phyloP scores from a whole-genome alignment of 2,113 vertebrate genomes.

The Myodes glareolus region DNA sequence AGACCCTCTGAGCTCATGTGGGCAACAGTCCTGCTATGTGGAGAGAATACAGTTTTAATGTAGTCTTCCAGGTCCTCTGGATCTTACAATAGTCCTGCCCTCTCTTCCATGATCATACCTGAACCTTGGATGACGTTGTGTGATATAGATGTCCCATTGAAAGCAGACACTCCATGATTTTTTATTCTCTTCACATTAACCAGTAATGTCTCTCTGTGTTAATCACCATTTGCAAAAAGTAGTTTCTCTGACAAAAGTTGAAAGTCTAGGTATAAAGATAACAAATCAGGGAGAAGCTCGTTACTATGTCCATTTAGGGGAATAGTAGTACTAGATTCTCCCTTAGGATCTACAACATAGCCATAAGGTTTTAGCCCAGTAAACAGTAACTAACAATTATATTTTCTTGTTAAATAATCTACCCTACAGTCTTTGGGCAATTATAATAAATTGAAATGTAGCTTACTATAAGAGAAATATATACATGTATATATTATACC shows the following conservation, averaged over 20 bases:
- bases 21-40: neutral
- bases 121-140: neutral
- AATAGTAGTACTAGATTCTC: neutral
- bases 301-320: neutral
- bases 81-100: neutral
- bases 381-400: neutral
- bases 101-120: neutral
- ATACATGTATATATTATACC: neutral
- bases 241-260: neutral
- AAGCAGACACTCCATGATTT: neutral
- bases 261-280: neutral
- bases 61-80: neutral
- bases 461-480: neutral
- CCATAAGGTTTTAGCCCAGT: neutral
- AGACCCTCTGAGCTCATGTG: neutral
- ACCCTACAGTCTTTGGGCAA: neutral
- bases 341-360: neutral
- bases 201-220: neutral
- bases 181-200: neutral
- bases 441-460: neutral
- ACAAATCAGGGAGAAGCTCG: neutral
- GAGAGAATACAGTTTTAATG: neutral
- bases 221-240: neutral
- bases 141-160: neutral
- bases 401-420: neutral